Conservation (phyloP, 2,797 vertebrate genomes). For the Arrhamphus sclerolepis region DNA sequence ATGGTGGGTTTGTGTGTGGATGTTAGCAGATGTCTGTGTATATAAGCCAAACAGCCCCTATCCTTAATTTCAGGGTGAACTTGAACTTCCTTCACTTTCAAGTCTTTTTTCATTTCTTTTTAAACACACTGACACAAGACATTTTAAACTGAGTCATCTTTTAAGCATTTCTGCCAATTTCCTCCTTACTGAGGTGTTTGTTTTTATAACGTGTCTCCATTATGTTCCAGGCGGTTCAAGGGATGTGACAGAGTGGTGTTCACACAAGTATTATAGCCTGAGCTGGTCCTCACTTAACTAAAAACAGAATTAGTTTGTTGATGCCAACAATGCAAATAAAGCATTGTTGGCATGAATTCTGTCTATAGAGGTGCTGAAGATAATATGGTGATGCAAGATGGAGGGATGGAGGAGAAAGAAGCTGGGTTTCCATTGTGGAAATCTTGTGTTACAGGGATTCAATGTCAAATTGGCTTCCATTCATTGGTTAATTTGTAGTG, state of each 20-base stretch:
- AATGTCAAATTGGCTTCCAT: no score
- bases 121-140: slow-evolving; percentile 40
- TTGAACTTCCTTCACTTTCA: slow-evolving; percentile 66
- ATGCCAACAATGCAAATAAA: neutral
- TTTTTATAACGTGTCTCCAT: slow-evolving; percentile 23
- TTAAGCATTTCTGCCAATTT: slow-evolving; percentile 16
- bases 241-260: neutral
- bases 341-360: neutral
- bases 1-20: slow-evolving; percentile 52
- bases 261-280: neutral
- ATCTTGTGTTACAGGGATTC: no score
- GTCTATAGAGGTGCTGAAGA: no score
- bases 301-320: slow-evolving; percentile 1
- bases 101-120: slow-evolving; percentile 27
- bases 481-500: no score
- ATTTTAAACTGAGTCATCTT: slow-evolving; percentile 50
- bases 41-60: slow-evolving; percentile 63
- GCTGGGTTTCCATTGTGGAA: no score
- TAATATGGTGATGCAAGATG: no score
- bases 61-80: slow-evolving; percentile 65
- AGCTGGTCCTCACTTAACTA: neutral
- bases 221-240: neutral
- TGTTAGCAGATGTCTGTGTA: slow-evolving; percentile 65
- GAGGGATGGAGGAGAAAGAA: no score
- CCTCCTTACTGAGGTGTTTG: slow-evolving; percentile 25